phyloP scores from a whole-genome alignment of 1,140 invertebrate genomes.

The Drosophila sp. region DNA sequence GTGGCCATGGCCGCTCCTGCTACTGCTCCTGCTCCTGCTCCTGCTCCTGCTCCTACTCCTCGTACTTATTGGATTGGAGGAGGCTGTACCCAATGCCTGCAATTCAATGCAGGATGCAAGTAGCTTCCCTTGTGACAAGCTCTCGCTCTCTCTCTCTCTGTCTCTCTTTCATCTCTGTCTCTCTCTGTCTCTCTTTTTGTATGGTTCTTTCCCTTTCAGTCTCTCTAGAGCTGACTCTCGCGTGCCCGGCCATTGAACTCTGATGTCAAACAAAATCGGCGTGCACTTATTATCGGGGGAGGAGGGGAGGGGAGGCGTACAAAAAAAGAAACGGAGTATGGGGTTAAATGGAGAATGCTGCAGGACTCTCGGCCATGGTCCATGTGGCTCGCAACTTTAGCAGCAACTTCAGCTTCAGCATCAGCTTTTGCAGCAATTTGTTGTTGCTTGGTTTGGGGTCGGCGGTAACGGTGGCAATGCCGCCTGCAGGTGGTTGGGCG shows the following conservation, averaged over 20 bases:
- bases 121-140: conserved; percentile 56
- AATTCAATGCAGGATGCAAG: conserved; percentile 51
- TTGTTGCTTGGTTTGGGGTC: neutral
- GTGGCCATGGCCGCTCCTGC: conserved; percentile 5
- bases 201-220: neutral
- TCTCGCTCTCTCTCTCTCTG: conserved; percentile 10
- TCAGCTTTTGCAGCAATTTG: conserved; percentile 11
- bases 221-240: conserved; percentile 15
- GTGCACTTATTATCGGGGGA: conserved; percentile 68
- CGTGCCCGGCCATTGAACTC: conserved; percentile 70
- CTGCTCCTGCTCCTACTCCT: neutral
- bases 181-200: neutral
- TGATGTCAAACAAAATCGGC: conserved; percentile 80
- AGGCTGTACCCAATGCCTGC: conserved; percentile 39
- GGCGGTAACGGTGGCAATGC: conserved; percentile 2
- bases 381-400: conserved; percentile 32
- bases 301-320: neutral
- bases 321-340: neutral
- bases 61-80: conserved; percentile 31
- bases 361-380: conserved; percentile 68
- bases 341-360: neutral
- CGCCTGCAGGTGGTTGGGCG: conserved; percentile 2
- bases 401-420: conserved; percentile 19
- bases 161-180: conserved; percentile 17
- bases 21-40: neutral